These are phyloP conservation scores for Rhinogobio ventralis DNA, from an alignment of 2,797 vertebrate genomes.

Conservation along the genomic window DNA sequence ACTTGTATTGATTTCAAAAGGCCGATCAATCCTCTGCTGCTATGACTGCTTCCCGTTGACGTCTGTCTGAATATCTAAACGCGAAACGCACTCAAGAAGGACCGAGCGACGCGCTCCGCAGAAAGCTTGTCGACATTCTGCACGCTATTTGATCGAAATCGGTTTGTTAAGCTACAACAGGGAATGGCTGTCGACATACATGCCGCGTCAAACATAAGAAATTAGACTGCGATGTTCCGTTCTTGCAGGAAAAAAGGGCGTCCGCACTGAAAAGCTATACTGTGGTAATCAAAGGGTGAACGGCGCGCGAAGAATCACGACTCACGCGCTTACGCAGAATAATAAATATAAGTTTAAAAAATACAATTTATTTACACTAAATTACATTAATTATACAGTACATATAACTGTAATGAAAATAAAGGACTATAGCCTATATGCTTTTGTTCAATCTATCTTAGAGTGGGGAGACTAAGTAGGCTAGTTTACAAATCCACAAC, in stretches of 20 bases:
- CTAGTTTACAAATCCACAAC: too few relatives aligned
- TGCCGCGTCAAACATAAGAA: neutral
- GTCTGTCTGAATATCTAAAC: slow-evolving; percentile 26
- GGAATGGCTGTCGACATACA: neutral
- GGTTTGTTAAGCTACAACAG: neutral
- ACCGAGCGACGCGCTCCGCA: neutral
- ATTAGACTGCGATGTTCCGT: neutral
- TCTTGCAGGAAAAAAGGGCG: neutral
- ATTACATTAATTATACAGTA: neutral
- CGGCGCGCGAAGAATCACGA: slow-evolving; percentile 15
- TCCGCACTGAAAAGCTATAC: neutral
- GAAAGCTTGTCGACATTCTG: neutral
- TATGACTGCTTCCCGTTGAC: slow-evolving; percentile 22
- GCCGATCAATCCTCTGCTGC: neutral
- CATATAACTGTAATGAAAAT: neutral
- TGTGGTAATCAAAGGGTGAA: slow-evolving; percentile 6
- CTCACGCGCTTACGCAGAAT: neutral
- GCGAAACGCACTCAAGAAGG: neutral
- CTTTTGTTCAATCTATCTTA: neutral
- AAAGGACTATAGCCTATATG: neutral
- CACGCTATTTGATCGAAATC: neutral
- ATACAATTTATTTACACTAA: neutral
- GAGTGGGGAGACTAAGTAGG: neutral
- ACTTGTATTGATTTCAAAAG: slow-evolving; percentile 1
- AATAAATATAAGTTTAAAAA: neutral